These are phyloP conservation scores for Macrobrachium nipponense DNA, from an alignment of 1,140 invertebrate species.

Conservation along the genomic window DNA sequence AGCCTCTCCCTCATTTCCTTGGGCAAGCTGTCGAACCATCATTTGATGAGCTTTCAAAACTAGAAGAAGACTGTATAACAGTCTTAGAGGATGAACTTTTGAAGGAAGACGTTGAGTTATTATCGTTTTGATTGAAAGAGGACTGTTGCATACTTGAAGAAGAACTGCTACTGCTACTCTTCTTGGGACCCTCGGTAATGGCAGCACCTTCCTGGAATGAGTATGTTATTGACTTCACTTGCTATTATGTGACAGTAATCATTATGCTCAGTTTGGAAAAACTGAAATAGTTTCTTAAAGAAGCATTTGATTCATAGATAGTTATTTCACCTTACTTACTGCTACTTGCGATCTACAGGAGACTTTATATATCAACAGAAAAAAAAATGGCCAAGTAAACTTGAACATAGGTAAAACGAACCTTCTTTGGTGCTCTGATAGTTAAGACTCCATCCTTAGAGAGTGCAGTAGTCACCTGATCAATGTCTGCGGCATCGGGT, in stretches of 20 bases:
- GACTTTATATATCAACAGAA: background rate
- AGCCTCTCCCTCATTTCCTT: slow-evolving; percentile 59
- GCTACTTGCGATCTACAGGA: too few relatives aligned
- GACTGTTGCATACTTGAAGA: slow-evolving; percentile 44
- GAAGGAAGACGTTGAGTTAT: slow-evolving; percentile 40
- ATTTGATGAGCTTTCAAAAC: slow-evolving; percentile 40
- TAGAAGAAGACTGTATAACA: slow-evolving; percentile 47
- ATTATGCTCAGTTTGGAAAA: too few relatives aligned
- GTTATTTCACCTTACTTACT: too few relatives aligned
- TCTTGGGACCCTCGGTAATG: slow-evolving; percentile 33
- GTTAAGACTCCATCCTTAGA: slow-evolving; percentile 82
- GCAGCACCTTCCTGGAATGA: slow-evolving; percentile 39
- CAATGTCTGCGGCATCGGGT: slow-evolving; percentile 76
- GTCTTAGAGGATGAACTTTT: slow-evolving; percentile 41
- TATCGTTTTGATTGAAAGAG: slow-evolving; percentile 32
- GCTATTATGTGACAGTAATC: too few relatives aligned
- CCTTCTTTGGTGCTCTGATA: slow-evolving; percentile 71
- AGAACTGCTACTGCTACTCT: slow-evolving; percentile 37
- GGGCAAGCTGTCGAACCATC: slow-evolving; percentile 54
- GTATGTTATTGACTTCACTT: too few relatives aligned
- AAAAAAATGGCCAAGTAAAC: background rate
- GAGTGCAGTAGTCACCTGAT: slow-evolving; percentile 76
- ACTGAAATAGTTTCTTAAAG: too few relatives aligned
- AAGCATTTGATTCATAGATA: too few relatives aligned
- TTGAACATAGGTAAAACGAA: background rate